Conservation (phyloP, 1,140 invertebrate genomes). For the Euborellia annulipes region DNA sequence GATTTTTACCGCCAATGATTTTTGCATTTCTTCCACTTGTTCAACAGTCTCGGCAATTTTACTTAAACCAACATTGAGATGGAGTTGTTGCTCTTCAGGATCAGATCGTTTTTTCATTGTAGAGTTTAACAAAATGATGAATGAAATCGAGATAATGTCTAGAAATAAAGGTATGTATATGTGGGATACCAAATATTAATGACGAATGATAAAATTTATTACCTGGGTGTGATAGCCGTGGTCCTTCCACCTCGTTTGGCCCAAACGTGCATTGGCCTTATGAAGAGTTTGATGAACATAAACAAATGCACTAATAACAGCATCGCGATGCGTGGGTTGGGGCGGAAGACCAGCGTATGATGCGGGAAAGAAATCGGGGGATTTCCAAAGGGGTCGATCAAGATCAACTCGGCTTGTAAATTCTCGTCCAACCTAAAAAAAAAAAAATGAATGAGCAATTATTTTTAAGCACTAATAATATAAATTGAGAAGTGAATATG, state of each 20-base stretch:
- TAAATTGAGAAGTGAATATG: neutral
- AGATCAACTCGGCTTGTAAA: slow-evolving; percentile 73
- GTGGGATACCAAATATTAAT: neutral
- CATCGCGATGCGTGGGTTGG: slow-evolving; percentile 72
- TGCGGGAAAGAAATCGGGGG: slow-evolving; percentile 77
- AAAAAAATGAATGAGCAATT: no score
- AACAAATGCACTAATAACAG: slow-evolving; percentile 94
- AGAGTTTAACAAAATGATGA: slow-evolving; percentile 96
- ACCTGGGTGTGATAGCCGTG: slow-evolving; percentile 91
- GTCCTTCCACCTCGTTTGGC: slow-evolving; percentile 84
- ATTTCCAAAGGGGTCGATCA: slow-evolving; percentile 62
- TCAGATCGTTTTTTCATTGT: slow-evolving; percentile 94
- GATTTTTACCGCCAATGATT: slow-evolving; percentile 92
- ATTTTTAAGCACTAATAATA: neutral
- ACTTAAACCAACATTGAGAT: slow-evolving; percentile 94
- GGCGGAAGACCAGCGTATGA: slow-evolving; percentile 60
- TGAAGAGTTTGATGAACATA: slow-evolving; percentile 96
- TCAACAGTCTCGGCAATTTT: slow-evolving; percentile 99
- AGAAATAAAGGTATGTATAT: no score
- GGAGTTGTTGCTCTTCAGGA: slow-evolving; percentile 95
- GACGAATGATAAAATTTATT: slow-evolving; percentile 3
- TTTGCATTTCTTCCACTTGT: slow-evolving; percentile 99
- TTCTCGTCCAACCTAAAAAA: slow-evolving; percentile 59
- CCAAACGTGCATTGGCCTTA: slow-evolving; percentile 75
- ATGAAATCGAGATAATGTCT: slow-evolving; percentile 99